Conservation (phyloP, 2,113 vertebrate species). For the Platysternon megacephalum region DNA sequence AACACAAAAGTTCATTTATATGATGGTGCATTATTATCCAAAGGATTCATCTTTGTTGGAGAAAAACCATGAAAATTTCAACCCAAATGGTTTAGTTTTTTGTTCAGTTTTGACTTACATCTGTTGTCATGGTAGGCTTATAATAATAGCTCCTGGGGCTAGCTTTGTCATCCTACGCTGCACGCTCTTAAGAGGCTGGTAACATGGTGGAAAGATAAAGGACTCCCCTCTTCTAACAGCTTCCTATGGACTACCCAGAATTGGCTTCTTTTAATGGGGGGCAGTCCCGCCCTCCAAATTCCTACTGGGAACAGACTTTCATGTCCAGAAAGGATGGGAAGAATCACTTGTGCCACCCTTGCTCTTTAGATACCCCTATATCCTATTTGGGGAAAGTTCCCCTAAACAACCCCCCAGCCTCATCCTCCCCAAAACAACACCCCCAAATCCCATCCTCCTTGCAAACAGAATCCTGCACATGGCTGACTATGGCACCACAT, state of each 20-base stretch:
- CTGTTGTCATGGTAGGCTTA: not conserved
- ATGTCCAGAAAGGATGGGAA: not conserved
- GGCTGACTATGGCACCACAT: not conserved
- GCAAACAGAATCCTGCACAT: not conserved
- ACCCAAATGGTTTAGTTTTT: not conserved
- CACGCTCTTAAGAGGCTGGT: not conserved
- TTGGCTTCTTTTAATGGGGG: not conserved
- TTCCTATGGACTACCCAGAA: not conserved
- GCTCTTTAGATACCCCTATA: not conserved
- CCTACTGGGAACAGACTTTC: not conserved
- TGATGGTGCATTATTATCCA: not conserved
- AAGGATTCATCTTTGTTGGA: not conserved
- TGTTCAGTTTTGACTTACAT: not conserved
- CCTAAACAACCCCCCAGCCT: not conserved
- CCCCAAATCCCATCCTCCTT: not conserved
- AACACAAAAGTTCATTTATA: not conserved
- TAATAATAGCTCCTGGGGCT: not conserved
- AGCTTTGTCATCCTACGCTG: not conserved
- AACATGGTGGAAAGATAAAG: not conserved
- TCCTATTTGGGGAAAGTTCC: not conserved
- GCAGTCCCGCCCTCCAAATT: not conserved
- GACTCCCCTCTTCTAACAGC: not conserved
- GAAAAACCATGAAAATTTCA: not conserved
- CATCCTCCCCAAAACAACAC: not conserved
- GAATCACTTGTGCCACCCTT: not conserved